A percentile compares a stretch with the other conserved stretches of the same genome.
These are phyloP conservation scores for Mormyrus proboscirostris DNA, from an alignment of 2,797 vertebrate genomes.

Conservation along the genomic window DNA sequence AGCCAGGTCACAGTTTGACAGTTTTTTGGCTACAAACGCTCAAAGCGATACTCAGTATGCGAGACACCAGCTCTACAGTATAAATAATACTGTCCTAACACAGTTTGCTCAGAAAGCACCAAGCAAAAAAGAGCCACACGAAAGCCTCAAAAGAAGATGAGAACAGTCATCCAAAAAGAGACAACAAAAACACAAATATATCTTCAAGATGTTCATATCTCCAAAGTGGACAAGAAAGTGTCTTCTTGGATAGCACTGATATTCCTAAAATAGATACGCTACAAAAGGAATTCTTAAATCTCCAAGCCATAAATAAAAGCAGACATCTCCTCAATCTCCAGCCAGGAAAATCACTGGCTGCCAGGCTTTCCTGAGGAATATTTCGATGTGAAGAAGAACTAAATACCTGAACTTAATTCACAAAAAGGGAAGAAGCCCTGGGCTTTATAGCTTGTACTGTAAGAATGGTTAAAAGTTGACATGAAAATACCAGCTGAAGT, in stretches of 20 bases:
- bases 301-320: background rate
- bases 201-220: background rate
- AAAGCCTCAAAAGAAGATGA: background rate
- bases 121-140: background rate
- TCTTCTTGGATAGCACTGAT: background rate
- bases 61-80: background rate
- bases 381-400: background rate
- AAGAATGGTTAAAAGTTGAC: background rate
- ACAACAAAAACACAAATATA: background rate
- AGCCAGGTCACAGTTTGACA: background rate
- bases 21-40: background rate
- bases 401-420: background rate
- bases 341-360: background rate
- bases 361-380: background rate
- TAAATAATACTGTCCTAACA: background rate
- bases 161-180: background rate
- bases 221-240: background rate
- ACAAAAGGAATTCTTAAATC: background rate
- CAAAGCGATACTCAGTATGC: background rate
- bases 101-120: background rate
- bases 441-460: background rate
- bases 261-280: background rate
- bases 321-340: background rate
- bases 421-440: background rate
- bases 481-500: background rate